Conservation (phyloP, 2,797 vertebrate genomes). For the Varecia variegata region DNA sequence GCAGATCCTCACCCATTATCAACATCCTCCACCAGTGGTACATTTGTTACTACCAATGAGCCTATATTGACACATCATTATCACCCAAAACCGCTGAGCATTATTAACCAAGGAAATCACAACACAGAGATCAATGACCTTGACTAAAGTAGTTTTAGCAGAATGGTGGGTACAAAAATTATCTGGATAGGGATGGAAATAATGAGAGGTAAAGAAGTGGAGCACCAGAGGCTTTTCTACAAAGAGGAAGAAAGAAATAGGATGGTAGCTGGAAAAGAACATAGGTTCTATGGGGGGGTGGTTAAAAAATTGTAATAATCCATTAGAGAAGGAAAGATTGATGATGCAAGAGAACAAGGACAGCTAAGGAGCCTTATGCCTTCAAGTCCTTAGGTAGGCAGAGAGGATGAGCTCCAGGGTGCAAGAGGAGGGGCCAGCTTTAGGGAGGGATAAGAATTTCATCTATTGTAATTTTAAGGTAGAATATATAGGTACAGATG, state of each 20-base stretch:
- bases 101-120: not conserved
- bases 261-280: not conserved
- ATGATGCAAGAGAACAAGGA: not conserved
- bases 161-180: not conserved
- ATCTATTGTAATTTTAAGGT: not conserved
- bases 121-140: not conserved
- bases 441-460: not conserved
- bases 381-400: not conserved
- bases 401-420: not conserved
- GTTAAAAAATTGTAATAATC: not conserved
- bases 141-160: not conserved
- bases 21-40: not conserved
- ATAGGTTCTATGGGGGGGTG: not conserved
- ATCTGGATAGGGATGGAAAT: not conserved
- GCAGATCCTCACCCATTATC: not conserved
- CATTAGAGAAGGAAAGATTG: not conserved
- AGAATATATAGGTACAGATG: not conserved
- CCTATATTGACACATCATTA: not conserved
- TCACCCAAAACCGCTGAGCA: not conserved
- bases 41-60: not conserved
- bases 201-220: not conserved
- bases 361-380: not conserved
- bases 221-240: not conserved
- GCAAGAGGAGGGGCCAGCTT: not conserved
- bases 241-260: not conserved